These are phyloP conservation scores for human (Homo sapiens) DNA, from an alignment of 2,113 vertebrate species.

Conservation along the genomic window GRCh38 chr3:195278501-195279000, in stretches of 20 bases:
- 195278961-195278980: background rate
- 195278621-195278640: background rate
- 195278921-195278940: background rate
- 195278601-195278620: background rate
- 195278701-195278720: background rate
- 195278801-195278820: background rate
- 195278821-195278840: background rate
- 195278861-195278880: conserved; percentile 28
- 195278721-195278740: background rate
- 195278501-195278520: conserved; percentile 55
- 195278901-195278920: conserved; percentile 15
- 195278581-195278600: conserved; percentile 23
- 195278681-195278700: background rate
- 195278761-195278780: conserved; percentile 13
- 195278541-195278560: background rate
- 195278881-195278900: background rate
- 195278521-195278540: conserved; percentile 60
- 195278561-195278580: conserved; percentile 46
- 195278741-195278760: background rate
- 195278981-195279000: background rate
- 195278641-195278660: conserved; percentile 34
- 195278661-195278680: conserved; percentile 23
- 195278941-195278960: background rate
- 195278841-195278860: background rate
- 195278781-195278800: conserved; percentile 20